Evolutionary conservation across 1,140 invertebrate genomes (phyloP), one percentile per base, ranked within the genome.

Genomic region (Amyelois transitella): DNA sequence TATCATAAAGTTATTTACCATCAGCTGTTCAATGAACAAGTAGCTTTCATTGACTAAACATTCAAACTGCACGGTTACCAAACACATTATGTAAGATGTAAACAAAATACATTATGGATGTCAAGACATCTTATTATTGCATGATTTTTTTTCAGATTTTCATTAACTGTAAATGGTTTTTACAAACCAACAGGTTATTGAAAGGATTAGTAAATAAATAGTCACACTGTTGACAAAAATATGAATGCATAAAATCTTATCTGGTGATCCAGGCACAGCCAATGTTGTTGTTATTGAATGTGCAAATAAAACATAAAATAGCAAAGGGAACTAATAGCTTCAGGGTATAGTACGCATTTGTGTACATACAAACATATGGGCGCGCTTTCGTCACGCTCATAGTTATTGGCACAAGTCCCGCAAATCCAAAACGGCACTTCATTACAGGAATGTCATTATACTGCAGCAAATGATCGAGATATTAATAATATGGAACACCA

Each of bases 361-460:
- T 86, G 79, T 82, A 85, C 77, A 86, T 79, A 87, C 80, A 80
- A 82, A 71, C 61, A 55, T 62, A 63, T 72, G 58, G 65, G 53
- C 65, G 61, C 59, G 54, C 54, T 78, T 78, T 82, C 79, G 77
- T 81, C 76, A 84, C 75, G 70, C 69, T 73, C 65, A 69, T 63
- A 75, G 77, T 80, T 77, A 87, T 87, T 87, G 84, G 84, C 84
- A 88, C 82, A 80, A 81, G 77, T 83, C 85, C 82, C 85, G 81
- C 77, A 74, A 81, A 80, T 78, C 68, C 75, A 83, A 70, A 77
- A 78, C 71, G 68, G 72, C 75, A 85, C 78, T 83, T 83, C 81
- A 83, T 83, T 81, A 84, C 77, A 82, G 81, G 81, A 86, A 86
- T 84, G 77, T 86, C 85, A 88, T 86, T 84, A 86, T 83, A 67